phyloP scores from a whole-genome alignment of 2,888 invertebrate species.

The Dynastes tityus region DNA sequence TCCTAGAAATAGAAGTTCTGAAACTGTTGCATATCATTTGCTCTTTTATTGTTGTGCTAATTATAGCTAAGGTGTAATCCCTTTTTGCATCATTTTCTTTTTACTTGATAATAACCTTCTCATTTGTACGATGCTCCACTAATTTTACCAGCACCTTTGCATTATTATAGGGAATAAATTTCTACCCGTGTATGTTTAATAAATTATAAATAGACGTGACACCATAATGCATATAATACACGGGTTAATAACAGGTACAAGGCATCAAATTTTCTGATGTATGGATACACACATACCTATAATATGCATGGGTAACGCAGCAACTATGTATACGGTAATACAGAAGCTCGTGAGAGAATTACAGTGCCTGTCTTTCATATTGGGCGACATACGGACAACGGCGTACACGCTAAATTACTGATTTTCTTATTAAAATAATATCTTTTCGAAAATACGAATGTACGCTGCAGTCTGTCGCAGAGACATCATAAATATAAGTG shows the following conservation, averaged over 20 bases:
- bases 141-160: constrained; percentile 19
- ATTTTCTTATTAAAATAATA: constrained; percentile 47
- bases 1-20: too few species aligned
- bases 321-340: constrained; percentile 19
- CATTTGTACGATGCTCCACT: constrained; percentile 17
- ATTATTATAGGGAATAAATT: constrained; percentile 26
- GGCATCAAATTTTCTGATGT: constrained; percentile 35
- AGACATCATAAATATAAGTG: constrained; percentile 52
- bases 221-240: constrained; percentile 33
- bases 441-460: constrained; percentile 38
- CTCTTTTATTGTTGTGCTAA: background rate
- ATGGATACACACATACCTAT: constrained; percentile 23
- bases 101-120: background rate
- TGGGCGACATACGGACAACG: constrained; percentile 45
- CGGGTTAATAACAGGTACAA: constrained; percentile 34
- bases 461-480: constrained; percentile 50
- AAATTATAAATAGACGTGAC: constrained; percentile 40
- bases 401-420: constrained; percentile 34
- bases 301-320: constrained; percentile 16
- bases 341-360: constrained; percentile 46
- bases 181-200: constrained; percentile 22
- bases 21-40: background rate
- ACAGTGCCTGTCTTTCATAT: constrained; percentile 40
- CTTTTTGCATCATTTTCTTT: background rate
- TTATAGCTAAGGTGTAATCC: background rate